A percentile compares a stretch with the other conserved stretches of the same genome.
phyloP scores from a whole-genome alignment of 2,888 invertebrate genomes.

The Macaria liturata region DNA sequence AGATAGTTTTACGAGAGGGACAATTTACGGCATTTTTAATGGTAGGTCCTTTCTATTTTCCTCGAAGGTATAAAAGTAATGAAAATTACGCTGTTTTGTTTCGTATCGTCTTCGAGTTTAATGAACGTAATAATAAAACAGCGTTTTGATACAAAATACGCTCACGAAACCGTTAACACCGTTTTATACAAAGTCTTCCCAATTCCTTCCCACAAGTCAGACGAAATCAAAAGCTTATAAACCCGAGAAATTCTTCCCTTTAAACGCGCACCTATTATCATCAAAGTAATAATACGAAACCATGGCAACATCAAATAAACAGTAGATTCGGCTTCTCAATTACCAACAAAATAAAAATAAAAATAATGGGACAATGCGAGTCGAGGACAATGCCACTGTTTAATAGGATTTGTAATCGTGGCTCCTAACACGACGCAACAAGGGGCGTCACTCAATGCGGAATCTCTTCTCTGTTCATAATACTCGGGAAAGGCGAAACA shows the following conservation, averaged over 20 bases:
- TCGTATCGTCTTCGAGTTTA: not conserved
- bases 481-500: conserved; percentile 65
- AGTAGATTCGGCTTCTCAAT: conserved; percentile 66
- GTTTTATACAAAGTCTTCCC: conserved; percentile 10
- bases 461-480: conserved; percentile 68
- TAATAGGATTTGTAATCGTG: conserved; percentile 72
- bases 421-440: conserved; percentile 51
- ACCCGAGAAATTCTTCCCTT: conserved; percentile 34
- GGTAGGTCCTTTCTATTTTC: not conserved
- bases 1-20: conserved; percentile 9
- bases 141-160: conserved; percentile 7
- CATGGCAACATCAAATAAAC: conserved; percentile 62
- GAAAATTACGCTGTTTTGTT: too few species aligned
- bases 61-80: not conserved
- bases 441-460: conserved; percentile 69
- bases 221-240: conserved; percentile 25
- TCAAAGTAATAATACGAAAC: conserved; percentile 59
- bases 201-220: conserved; percentile 22
- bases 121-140: conserved; percentile 4
- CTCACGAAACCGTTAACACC: conserved; percentile 12
- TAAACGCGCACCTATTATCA: conserved; percentile 43
- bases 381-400: conserved; percentile 54
- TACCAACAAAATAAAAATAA: conserved; percentile 68
- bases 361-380: conserved; percentile 54
- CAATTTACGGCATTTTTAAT: conserved; percentile 1